These are phyloP conservation scores for Nomada fabriciana DNA, from an alignment of 2,888 invertebrate species.

Conservation along the genomic window DNA sequence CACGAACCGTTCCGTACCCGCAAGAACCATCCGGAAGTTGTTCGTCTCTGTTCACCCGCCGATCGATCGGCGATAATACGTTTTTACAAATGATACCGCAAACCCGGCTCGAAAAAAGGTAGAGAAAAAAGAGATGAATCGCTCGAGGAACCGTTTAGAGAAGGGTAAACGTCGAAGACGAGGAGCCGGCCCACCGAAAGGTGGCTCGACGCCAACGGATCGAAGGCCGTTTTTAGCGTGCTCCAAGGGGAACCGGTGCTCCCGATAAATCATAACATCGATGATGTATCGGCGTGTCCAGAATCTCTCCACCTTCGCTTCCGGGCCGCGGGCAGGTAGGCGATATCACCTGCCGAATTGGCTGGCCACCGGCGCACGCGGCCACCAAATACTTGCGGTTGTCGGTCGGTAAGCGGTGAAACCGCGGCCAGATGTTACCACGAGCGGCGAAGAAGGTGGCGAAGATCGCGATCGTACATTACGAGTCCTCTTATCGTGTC, in stretches of 20 bases:
- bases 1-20: neutral
- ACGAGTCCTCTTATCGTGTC: slow-evolving; percentile 54
- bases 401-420: slow-evolving; percentile 80
- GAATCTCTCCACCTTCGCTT: slow-evolving; percentile 71
- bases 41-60: too few species aligned
- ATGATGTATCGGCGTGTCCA: slow-evolving; percentile 49
- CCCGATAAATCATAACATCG: slow-evolving; percentile 61
- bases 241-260: slow-evolving; percentile 43
- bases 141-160: neutral
- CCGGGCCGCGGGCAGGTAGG: slow-evolving; percentile 66
- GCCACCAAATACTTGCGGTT: slow-evolving; percentile 72
- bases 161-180: neutral
- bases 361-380: slow-evolving; percentile 60
- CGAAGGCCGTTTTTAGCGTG: slow-evolving; percentile 34
- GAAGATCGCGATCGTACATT: slow-evolving; percentile 73
- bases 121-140: neutral
- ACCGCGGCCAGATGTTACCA: slow-evolving; percentile 81
- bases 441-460: slow-evolving; percentile 50
- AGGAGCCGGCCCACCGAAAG: neutral
- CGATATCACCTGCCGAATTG: slow-evolving; percentile 72
- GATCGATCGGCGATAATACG: neutral
- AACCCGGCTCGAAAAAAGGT: neutral
- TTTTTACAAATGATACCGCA: slow-evolving; percentile 1
- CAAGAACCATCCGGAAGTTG: neutral
- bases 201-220: slow-evolving; percentile 31